Conservation (phyloP, 2,797 vertebrate genomes). For the Simalia tracyae region DNA sequence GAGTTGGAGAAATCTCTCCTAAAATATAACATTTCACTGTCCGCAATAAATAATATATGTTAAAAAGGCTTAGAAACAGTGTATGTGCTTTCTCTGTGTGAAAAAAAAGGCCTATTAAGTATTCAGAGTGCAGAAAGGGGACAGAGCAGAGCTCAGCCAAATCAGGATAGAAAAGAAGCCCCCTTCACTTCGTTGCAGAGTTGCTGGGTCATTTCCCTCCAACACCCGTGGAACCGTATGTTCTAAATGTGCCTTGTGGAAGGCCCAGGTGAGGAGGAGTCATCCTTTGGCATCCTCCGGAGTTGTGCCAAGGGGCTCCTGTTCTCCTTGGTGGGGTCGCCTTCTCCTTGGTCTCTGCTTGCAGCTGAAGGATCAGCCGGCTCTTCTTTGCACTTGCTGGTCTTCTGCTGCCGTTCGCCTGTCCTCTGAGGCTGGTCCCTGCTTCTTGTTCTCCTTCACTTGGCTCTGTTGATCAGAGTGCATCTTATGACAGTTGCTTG, state of each 20-base stretch:
- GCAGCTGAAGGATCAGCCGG: neutral
- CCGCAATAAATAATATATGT: constrained; percentile 37
- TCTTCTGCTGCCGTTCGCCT: neutral
- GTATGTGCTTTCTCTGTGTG: neutral
- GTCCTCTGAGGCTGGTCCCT: no score
- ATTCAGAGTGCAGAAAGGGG: neutral
- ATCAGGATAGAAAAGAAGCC: neutral
- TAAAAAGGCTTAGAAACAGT: constrained; percentile 23
- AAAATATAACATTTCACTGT: constrained; percentile 24
- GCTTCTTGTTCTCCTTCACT: neutral
- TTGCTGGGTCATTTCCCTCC: neutral
- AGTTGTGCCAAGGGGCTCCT: neutral
- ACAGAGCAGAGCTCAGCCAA: neutral
- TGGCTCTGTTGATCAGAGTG: neutral
- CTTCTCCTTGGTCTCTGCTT: neutral
- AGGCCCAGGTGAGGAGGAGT: neutral
- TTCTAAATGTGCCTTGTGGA: neutral
- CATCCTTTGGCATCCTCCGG: neutral
- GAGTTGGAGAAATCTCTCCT: constrained; percentile 24
- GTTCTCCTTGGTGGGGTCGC: no score
- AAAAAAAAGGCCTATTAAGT: constrained; percentile 22
- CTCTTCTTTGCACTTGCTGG: neutral
- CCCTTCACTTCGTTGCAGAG: neutral
- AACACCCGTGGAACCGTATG: neutral
- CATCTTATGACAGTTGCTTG: neutral